Conservation (phyloP, 2,797 vertebrate genomes). For the Siniperca undulata region DNA sequence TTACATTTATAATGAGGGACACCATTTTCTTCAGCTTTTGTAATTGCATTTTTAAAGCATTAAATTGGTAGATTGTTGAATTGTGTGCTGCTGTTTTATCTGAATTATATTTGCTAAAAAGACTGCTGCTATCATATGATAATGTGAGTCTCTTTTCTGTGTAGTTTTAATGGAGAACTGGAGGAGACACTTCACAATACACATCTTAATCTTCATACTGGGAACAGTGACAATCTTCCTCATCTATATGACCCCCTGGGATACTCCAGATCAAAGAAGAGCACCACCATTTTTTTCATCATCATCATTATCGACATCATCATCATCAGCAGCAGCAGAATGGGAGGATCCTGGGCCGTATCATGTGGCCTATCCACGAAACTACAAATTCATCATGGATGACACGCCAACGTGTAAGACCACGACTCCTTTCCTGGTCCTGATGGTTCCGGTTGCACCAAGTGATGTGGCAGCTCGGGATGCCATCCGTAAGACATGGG, state of each 20-base stretch:
- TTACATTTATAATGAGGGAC: neutral
- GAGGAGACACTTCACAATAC: neutral
- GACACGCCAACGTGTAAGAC: constrained; percentile 67
- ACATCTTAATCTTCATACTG: neutral
- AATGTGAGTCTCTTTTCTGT: constrained; percentile 16
- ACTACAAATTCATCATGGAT: constrained; percentile 80
- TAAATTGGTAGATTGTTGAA: neutral
- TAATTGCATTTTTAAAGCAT: neutral
- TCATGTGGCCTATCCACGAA: constrained; percentile 72
- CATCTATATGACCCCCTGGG: rapidly evolving
- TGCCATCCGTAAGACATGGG: constrained; percentile 85
- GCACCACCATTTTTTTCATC: too few relatives aligned
- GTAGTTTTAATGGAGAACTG: constrained; percentile 39
- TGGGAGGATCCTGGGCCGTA: constrained; percentile 53
- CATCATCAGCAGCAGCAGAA: neutral
- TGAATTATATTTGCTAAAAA: neutral
- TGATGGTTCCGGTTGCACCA: constrained; percentile 77
- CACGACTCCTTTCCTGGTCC: constrained; percentile 77
- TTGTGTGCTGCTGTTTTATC: neutral
- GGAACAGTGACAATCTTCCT: rapidly evolving
- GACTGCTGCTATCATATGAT: neutral
- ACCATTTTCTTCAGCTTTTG: neutral
- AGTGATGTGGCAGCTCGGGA: neutral
- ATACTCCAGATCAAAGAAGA: rapidly evolving
- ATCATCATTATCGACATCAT: rapidly evolving